Conservation (phyloP, 2,113 vertebrate species). For the Turnix velox region DNA sequence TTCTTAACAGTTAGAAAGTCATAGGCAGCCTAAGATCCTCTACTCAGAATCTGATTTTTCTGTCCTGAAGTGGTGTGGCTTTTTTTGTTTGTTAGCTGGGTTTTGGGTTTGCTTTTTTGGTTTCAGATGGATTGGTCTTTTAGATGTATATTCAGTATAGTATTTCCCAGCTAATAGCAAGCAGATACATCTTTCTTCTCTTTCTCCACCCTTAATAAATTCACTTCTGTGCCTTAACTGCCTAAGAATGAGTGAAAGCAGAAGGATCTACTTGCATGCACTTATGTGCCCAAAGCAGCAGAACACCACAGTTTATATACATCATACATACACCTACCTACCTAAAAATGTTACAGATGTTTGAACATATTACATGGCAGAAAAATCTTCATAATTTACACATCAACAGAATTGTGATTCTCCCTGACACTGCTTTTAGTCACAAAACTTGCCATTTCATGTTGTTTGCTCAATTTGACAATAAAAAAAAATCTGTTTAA, state of each 20-base stretch:
- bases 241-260: not conserved
- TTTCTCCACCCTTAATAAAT: not conserved
- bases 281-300: not conserved
- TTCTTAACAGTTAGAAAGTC: not conserved
- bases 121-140: accelerated
- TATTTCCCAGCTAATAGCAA: not conserved
- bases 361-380: not conserved
- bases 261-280: not conserved
- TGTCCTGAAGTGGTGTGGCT: not conserved
- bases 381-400: not conserved
- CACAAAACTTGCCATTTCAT: not conserved
- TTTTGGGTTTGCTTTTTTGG: not conserved
- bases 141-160: not conserved
- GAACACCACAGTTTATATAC: not conserved
- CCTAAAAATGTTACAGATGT: not conserved
- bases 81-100: not conserved
- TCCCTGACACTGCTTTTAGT: not conserved
- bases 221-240: not conserved
- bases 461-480: not conserved
- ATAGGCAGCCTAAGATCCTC: not conserved
- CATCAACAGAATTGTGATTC: not conserved
- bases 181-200: not conserved
- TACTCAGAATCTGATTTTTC: not conserved
- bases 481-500: too few relatives aligned
- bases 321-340: not conserved